A percentile compares a stretch with the other conserved stretches of the same genome.
Evolutionary conservation across 2,888 invertebrate genomes (phyloP).

Genomic region (Drosophila kuntzei): DNA sequence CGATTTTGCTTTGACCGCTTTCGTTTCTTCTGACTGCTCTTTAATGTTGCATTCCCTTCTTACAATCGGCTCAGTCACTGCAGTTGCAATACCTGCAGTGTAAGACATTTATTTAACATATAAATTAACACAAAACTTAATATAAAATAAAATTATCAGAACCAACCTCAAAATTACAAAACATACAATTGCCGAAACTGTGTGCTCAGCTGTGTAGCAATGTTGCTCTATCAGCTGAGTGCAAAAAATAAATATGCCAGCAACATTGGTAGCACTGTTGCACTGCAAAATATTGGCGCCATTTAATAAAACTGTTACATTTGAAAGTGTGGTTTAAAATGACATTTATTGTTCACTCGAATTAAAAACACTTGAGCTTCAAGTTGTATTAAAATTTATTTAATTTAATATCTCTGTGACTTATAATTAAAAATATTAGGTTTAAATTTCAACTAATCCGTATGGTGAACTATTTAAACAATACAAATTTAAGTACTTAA

Average conservation of each 20-base stretch:
- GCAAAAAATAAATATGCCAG: background rate
- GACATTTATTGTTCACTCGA: background rate
- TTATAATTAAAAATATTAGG: slow-evolving; percentile 48
- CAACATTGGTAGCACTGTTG: slow-evolving; percentile 36
- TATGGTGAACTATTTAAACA: slow-evolving; percentile 37
- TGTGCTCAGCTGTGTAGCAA: slow-evolving; percentile 32
- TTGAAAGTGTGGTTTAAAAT: slow-evolving; percentile 1
- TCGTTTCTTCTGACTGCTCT: background rate
- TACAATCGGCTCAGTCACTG: background rate
- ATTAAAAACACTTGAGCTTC: background rate
- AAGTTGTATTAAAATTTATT: slow-evolving; percentile 54
- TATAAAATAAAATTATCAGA: slow-evolving; percentile 19
- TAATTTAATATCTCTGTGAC: slow-evolving; percentile 52
- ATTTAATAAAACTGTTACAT: background rate
- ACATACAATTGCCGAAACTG: slow-evolving; percentile 43
- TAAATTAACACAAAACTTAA: background rate
- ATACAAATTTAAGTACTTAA: slow-evolving; percentile 28
- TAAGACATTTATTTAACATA: background rate
- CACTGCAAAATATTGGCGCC: slow-evolving; percentile 12
- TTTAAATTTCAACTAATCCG: slow-evolving; percentile 57
- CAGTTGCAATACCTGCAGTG: background rate
- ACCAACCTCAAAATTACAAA: slow-evolving; percentile 77
- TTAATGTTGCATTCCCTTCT: slow-evolving; percentile 2
- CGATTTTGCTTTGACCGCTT: slow-evolving; percentile 3
- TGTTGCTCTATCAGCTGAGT: slow-evolving; percentile 27